Evolutionary conservation across 1,140 invertebrate genomes (phyloP).

Genomic region (Bombus soroeensis): DNA sequence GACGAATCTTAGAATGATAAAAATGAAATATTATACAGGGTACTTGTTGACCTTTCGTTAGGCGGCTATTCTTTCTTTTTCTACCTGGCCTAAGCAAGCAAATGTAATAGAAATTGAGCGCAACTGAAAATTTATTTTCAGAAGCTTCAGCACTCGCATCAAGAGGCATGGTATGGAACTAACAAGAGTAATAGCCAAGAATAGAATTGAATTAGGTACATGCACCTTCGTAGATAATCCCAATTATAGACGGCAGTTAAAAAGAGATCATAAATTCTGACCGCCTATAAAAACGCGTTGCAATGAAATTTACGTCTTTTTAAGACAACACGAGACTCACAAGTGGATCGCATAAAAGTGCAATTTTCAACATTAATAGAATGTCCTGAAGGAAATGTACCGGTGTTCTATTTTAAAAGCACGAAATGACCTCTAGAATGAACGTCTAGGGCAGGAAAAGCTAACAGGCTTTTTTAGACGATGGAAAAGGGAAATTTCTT

Average conservation of each 20-base stretch:
- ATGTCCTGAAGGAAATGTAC: too few relatives aligned
- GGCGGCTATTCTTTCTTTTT: too few relatives aligned
- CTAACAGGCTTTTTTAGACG: too few relatives aligned
- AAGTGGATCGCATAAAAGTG: neutral
- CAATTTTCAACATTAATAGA: neutral
- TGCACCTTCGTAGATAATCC: conserved; percentile 5
- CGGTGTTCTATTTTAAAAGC: too few relatives aligned
- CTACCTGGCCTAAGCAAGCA: neutral
- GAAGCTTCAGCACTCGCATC: neutral
- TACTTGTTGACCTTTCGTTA: too few relatives aligned
- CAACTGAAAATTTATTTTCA: neutral
- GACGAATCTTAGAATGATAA: too few relatives aligned
- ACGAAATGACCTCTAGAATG: too few relatives aligned
- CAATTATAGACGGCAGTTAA: conserved; percentile 16
- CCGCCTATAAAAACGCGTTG: neutral
- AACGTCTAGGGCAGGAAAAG: too few relatives aligned
- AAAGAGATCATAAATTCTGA: neutral
- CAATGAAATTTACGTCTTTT: neutral
- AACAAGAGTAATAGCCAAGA: conserved; percentile 4
- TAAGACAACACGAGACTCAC: neutral
- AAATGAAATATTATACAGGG: too few relatives aligned
- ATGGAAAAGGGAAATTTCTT: too few relatives aligned
- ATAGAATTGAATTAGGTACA: conserved; percentile 28
- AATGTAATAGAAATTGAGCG: neutral
- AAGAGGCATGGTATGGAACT: conserved; percentile 8